Base-by-base conservation (phyloP, 2,113 vertebrate genomes). In the Gobius niger region DNA sequence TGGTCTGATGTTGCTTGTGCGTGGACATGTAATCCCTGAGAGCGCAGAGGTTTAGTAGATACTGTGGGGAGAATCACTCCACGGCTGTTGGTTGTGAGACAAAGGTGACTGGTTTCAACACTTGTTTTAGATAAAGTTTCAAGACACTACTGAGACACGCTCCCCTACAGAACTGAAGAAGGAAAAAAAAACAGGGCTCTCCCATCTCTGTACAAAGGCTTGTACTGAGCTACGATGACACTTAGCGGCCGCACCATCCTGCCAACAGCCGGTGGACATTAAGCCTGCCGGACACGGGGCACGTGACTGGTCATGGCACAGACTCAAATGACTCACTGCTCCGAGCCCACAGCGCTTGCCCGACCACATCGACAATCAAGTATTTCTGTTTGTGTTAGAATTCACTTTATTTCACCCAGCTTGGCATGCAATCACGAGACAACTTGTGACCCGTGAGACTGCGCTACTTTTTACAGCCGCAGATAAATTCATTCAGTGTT, bases 261-360 rank as follows among this genome's bases (percentile, higher is more conserved):
- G 82, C 83, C 76, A 57, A 73, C 70, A 67, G 81, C 75, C 73
- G 76, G 70, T 73, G 75, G 79, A 85, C 82, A 80, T 67, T 85
- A 76, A 83, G 65, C 64, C 44, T 34, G 47, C n/a, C 18, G 5
- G 70, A 51, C 60, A 51, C 49, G 13, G 52, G 66, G 68, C 82
- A 84, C 7, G 47, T 85, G 83, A 72, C 41, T 57, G 13, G 13
- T 41, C 9, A 65, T 72, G 65, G 64, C 57, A 12, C 47, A 64
- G 59, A 47, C 75, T 67, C 54, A 63, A 49, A 67, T 78, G 65
- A 77, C 63, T 81, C 81, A 24, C 52, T 19, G 18, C 56, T 61
- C 8, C 5, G 54, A 19, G 63, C 78, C 72, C 19, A 16, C n/a
- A 68, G 82, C 8, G 6, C 53, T 47, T 47, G 65, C 73, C 15